phyloP scores from a whole-genome alignment of 2,797 vertebrate genomes.

The Euphonia xanthogaster region DNA sequence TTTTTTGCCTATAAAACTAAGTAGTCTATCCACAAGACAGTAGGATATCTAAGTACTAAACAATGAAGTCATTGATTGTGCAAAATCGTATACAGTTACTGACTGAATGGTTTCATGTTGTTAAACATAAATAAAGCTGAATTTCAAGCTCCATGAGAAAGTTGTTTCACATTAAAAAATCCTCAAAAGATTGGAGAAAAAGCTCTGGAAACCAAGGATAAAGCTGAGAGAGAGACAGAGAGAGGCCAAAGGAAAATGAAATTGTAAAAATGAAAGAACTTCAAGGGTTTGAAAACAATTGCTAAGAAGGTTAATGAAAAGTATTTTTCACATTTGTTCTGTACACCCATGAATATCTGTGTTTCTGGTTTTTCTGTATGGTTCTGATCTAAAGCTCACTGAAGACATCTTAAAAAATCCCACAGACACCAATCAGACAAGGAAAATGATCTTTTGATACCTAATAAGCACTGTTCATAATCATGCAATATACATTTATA shows the following conservation, averaged over 20 bases:
- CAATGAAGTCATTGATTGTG: neutral
- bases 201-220: neutral
- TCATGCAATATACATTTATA: neutral
- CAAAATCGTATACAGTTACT: neutral
- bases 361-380: neutral
- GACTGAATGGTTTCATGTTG: neutral
- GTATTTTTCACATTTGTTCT: neutral
- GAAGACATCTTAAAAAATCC: neutral
- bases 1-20: neutral
- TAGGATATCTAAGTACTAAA: neutral
- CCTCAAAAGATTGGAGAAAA: neutral
- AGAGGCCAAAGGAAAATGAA: neutral
- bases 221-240: neutral
- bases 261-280: neutral
- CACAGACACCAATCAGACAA: neutral
- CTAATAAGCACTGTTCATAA: neutral
- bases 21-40: neutral
- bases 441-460: neutral
- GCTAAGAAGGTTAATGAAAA: neutral
- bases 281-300: neutral
- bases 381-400: neutral
- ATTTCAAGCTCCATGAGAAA: neutral
- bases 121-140: neutral
- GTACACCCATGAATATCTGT: fast-evolving
- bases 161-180: neutral